A percentile compares a stretch with the other conserved stretches of the same genome.
Conservation (phyloP, 2,888 invertebrate genomes). For the Leptopilina drosophilae region DNA sequence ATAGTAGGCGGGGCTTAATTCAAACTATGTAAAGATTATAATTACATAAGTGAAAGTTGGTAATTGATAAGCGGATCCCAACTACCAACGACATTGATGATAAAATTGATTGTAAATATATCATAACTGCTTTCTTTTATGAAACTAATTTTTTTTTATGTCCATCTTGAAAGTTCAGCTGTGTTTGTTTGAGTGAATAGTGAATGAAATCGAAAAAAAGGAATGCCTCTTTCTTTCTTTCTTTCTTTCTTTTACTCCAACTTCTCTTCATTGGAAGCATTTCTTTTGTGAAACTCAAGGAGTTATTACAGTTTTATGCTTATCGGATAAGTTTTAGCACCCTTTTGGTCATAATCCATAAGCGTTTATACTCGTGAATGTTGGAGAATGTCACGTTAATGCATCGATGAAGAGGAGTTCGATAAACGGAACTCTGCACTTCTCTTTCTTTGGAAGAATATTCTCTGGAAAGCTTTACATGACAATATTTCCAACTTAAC, state of each 20-base stretch:
- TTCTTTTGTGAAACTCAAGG: neutral
- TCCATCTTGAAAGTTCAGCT: neutral
- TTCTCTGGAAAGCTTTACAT: conserved; percentile 42
- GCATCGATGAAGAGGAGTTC: conserved; percentile 49
- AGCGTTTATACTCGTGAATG: conserved; percentile 40
- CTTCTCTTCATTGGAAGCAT: conserved; percentile 7
- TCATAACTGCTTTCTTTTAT: too few relatives aligned
- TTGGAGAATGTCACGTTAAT: conserved; percentile 48
- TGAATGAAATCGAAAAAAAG: neutral
- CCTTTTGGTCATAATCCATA: conserved; percentile 19
- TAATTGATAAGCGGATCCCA: too few relatives aligned
- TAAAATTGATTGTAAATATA: too few relatives aligned
- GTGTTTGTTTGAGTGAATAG: too few relatives aligned
- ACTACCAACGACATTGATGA: too few relatives aligned
- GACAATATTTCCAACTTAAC: conserved; percentile 46
- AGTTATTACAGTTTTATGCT: conserved; percentile 35
- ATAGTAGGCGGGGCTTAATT: too few relatives aligned
- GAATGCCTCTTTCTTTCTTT: conserved; percentile 1
- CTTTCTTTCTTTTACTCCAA: neutral
- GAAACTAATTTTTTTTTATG: neutral
- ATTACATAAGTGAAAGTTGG: too few relatives aligned
- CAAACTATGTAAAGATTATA: too few relatives aligned
- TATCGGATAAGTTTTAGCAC: conserved; percentile 34
- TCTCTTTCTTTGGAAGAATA: conserved; percentile 45
- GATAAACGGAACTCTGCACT: conserved; percentile 52